Conservation (phyloP, 2,113 vertebrate species). For the Ictidomys tridecemlineatus region DNA sequence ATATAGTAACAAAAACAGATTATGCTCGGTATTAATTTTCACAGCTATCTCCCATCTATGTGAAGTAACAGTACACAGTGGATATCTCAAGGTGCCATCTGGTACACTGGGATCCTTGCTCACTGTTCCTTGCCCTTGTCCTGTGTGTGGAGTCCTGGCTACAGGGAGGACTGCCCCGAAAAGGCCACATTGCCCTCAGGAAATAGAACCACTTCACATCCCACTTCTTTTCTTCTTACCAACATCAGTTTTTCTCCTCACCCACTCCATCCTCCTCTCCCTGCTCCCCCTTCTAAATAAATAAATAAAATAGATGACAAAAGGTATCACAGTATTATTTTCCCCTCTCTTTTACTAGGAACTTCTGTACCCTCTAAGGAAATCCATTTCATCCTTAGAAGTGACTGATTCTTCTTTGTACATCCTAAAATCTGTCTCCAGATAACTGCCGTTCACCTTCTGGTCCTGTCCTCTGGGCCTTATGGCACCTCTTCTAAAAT, state of each 20-base stretch:
- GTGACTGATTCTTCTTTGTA: not conserved
- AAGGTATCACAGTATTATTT: not conserved
- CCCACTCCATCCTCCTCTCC: too few relatives aligned
- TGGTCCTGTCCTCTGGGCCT: not conserved
- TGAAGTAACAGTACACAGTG: not conserved
- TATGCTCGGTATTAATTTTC: not conserved
- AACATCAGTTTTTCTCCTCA: not conserved
- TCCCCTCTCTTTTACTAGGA: not conserved
- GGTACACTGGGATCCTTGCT: not conserved
- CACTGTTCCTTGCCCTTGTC: not conserved
- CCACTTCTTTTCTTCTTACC: not conserved
- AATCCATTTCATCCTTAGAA: not conserved
- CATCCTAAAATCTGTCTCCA: not conserved
- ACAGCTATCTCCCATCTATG: too few relatives aligned
- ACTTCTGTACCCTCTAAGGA: not conserved
- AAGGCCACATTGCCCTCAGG: not conserved
- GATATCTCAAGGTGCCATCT: not conserved
- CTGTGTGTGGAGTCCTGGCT: not conserved
- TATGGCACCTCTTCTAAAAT: not conserved
- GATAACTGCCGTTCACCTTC: not conserved
- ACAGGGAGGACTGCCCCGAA: not conserved
- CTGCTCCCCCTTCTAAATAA: not conserved
- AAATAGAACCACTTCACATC: not conserved
- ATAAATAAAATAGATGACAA: not conserved
- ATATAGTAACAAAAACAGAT: not conserved